A percentile compares a stretch with the other conserved stretches of the same genome.
These are phyloP conservation scores for Drosophila virilis DNA, from an alignment of 1,140 invertebrate species.

Conservation along the genomic window DNA sequence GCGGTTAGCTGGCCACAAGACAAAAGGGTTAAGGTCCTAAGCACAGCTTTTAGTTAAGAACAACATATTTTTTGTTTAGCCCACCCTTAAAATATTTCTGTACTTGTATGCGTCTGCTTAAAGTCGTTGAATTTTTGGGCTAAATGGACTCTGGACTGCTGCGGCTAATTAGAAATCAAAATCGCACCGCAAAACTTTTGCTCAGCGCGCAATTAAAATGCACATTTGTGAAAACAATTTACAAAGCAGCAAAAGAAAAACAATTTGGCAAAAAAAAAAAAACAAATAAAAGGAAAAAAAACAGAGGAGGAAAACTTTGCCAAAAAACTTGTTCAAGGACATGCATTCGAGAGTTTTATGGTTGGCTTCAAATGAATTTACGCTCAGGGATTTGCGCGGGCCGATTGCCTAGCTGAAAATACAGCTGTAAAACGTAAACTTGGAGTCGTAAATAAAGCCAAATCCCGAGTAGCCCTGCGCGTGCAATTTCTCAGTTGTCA, in stretches of 20 bases:
- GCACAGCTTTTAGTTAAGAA: conserved; percentile 4
- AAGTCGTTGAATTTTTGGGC: conserved; percentile 25
- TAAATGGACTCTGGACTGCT: background rate
- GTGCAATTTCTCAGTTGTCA: conserved; percentile 77
- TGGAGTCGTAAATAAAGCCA: conserved; percentile 21
- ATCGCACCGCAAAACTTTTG: conserved; percentile 67
- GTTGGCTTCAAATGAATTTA: conserved; percentile 6
- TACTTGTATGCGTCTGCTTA: conserved; percentile 38
- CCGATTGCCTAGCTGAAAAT: conserved; percentile 10
- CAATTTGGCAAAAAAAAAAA: conserved; percentile 3
- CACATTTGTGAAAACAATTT: conserved; percentile 77
- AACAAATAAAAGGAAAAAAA: conserved; percentile 11
- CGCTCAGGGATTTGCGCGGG: conserved; percentile 7
- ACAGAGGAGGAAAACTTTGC: conserved; percentile 32
- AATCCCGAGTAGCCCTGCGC: conserved; percentile 13
- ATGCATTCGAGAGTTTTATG: conserved; percentile 25
- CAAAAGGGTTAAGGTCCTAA: conserved; percentile 73
- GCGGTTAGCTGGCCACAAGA: conserved; percentile 63
- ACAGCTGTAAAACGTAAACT: conserved; percentile 5
- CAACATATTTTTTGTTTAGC: conserved; percentile 6
- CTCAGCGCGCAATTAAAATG: conserved; percentile 50
- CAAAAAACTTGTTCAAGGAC: conserved; percentile 50
- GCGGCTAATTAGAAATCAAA: conserved; percentile 78
- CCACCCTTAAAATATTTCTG: background rate
- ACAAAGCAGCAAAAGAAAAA: conserved; percentile 37